Evolutionary conservation across 2,113 vertebrate species (phyloP).

Genomic region (Bolborhynchus lineola): DNA sequence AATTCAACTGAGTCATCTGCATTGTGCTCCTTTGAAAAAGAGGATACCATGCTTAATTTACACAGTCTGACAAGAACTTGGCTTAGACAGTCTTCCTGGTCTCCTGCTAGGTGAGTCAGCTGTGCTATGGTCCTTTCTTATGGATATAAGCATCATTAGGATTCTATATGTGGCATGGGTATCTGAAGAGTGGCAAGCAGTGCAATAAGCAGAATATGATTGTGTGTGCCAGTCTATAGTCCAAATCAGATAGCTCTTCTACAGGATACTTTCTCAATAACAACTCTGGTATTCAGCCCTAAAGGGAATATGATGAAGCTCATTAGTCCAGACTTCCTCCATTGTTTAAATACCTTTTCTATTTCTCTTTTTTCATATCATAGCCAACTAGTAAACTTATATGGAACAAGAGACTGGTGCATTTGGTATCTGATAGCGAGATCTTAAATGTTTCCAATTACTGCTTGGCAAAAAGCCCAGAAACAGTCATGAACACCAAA

Average conservation of each 20-base stretch:
- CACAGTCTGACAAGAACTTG: not conserved
- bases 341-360: not conserved
- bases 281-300: not conserved
- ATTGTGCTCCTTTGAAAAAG: not conserved
- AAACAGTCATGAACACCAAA: constrained; percentile 7
- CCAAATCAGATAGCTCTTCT: not conserved
- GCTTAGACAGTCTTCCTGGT: not conserved
- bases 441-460: constrained; percentile 34
- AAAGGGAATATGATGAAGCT: not conserved
- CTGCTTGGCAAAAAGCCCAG: constrained; percentile 44
- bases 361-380: not conserved
- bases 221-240: not conserved
- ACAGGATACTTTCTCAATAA: not conserved
- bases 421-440: not conserved
- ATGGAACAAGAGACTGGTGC: not conserved
- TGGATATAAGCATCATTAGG: constrained; percentile 15
- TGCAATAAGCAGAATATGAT: not conserved
- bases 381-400: not conserved
- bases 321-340: not conserved
- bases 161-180: not conserved
- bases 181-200: not conserved
- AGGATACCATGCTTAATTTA: not conserved
- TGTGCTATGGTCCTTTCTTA: not conserved
- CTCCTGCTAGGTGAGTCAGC: constrained; percentile 35
- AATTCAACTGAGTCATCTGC: constrained; percentile 46